Evolutionary conservation across 2,888 invertebrate genomes (phyloP).

Genomic region (Hydrotaea cyrtoneurina): DNA sequence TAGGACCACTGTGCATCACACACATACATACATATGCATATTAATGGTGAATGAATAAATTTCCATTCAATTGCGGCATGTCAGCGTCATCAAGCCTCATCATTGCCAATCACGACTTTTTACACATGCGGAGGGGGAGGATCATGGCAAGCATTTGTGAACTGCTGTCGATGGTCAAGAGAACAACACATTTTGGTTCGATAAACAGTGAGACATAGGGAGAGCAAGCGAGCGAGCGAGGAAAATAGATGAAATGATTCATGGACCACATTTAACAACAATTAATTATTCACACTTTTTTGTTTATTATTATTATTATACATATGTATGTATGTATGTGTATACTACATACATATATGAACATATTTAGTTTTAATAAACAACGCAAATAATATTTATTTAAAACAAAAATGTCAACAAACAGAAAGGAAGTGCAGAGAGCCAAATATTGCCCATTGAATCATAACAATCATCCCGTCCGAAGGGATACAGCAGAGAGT

Average conservation of each 20-base stretch:
- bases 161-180: not conserved
- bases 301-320: no score
- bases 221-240: no score
- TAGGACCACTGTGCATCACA: no score
- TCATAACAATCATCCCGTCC: not conserved
- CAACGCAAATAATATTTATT: slow-evolving; percentile 19
- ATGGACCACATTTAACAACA: slow-evolving; percentile 13
- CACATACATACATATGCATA: no score
- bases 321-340: no score
- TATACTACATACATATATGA: no score
- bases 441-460: not conserved
- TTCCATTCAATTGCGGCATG: slow-evolving; percentile 28
- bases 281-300: slow-evolving; percentile 4
- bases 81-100: slow-evolving; percentile 1
- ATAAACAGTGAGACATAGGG: no score
- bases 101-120: no score
- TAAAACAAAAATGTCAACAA: not conserved
- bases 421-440: no score
- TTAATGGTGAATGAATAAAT: slow-evolving; percentile 65
- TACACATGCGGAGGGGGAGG: not conserved
- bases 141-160: no score
- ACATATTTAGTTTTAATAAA: slow-evolving; percentile 17
- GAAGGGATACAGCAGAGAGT: not conserved
- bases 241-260: slow-evolving; percentile 8
- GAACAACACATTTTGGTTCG: no score